These are phyloP conservation scores for Puffinus mauretanicus DNA, from an alignment of 2,113 vertebrate species.

Conservation along the genomic window DNA sequence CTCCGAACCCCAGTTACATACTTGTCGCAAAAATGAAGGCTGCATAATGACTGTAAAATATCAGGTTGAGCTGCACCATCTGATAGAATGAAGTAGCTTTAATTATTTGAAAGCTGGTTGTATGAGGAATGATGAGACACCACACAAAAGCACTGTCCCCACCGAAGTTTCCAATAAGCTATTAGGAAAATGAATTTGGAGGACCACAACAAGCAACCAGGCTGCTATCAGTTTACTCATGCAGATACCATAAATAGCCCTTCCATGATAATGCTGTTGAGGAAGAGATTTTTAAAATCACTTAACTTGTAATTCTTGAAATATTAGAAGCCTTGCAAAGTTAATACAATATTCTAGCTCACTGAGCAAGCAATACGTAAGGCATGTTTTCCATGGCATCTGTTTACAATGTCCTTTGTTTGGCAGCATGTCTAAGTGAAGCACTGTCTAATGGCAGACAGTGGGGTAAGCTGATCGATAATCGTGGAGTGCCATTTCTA, in stretches of 20 bases:
- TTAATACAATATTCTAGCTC: constrained; percentile 63
- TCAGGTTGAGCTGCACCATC: not conserved
- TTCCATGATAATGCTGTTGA: constrained; percentile 26
- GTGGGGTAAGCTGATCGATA: constrained; percentile 49
- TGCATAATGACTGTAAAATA: not conserved
- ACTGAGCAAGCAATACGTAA: constrained; percentile 49
- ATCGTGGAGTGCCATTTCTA: constrained; percentile 29
- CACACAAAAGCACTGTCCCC: constrained; percentile 20
- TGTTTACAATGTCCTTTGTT: constrained; percentile 51
- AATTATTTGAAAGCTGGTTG: constrained; percentile 40
- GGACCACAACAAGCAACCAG: constrained; percentile 10
- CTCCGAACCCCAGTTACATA: not conserved
- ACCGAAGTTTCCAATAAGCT: constrained; percentile 55
- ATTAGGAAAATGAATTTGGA: constrained; percentile 60
- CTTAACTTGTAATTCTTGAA: constrained; percentile 63
- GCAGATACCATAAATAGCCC: constrained; percentile 63
- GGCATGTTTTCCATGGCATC: constrained; percentile 27
- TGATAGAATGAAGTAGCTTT: not conserved
- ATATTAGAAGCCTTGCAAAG: constrained; percentile 59
- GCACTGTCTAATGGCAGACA: constrained; percentile 24
- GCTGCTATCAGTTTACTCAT: constrained; percentile 61
- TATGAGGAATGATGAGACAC: constrained; percentile 30
- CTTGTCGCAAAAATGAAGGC: not conserved
- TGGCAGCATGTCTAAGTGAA: constrained; percentile 39
- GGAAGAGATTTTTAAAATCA: constrained; percentile 41